Evolutionary conservation across 2,113 vertebrate species (phyloP), one percentile per base, ranked within the genome.

Genomic region (Tretioscincus oriximinensis): DNA sequence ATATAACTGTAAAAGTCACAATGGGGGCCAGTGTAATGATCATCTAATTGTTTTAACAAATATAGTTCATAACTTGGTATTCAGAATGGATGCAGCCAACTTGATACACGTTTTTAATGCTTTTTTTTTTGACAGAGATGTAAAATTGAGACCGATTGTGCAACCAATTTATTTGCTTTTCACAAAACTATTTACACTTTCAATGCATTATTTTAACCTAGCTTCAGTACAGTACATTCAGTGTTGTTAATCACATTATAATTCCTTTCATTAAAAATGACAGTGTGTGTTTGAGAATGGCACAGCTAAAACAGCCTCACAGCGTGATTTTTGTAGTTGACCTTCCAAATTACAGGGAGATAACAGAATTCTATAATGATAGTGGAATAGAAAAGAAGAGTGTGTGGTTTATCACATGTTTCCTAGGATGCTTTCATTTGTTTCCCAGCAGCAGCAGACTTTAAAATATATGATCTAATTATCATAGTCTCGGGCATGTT

Each of bases 301-400:
- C 54, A 18, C 54, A 58, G 76, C 81, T 81, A 83, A 70, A 87
- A 84, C 66, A 64, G 18, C 77, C 78, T 72, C 20, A 9, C 58
- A 68, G 51, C 58, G 10, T 28, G 1, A 47, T 0, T 54, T 82
- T 88, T 67, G 77, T 22, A 35, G 8, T 26, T 73, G 9, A 58
- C 70, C 1, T 16, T 76, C 76, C n/a, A 26, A 20, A 76, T 89
- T 60, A 86, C 3, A 12, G 26, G 63, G 1, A 7, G 22, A 9
- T 0, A 1, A 76, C 80, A 76, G 82, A 82, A 68, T 28, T 86
- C 83, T 11, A 84, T 83, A 77, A 77, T 1, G 75, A 31, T 71
- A 66, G 26, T 58, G 2, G 29, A 20, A 0, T 0, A 2, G n/a
- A 41, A 1, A 63, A 4, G 7, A 35, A 26, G 26, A 54, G 7